Evolutionary conservation across 2,797 vertebrate species (phyloP).

Genomic region (Melanotaenia parkinsoni): DNA sequence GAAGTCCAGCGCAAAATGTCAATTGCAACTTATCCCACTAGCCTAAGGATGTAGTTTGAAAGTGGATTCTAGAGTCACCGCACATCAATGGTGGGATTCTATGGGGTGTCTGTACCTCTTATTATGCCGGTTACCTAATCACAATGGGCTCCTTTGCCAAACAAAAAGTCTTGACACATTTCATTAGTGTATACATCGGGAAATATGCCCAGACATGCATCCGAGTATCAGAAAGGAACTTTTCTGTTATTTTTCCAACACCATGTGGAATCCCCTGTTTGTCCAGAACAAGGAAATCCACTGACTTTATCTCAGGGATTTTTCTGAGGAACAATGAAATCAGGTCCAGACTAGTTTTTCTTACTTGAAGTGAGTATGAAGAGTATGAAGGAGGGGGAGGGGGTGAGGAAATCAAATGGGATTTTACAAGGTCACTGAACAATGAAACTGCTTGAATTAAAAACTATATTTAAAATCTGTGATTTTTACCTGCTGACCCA

Average conservation of each 20-base stretch:
- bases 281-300: conserved; percentile 54
- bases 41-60: conserved; percentile 82
- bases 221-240: conserved; percentile 36
- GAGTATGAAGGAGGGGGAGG: neutral
- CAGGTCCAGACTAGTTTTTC: conserved; percentile 35
- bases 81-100: conserved; percentile 76
- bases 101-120: conserved; percentile 64
- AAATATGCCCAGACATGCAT: conserved; percentile 27
- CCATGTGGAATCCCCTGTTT: conserved; percentile 52
- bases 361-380: conserved; percentile 6
- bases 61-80: conserved; percentile 82
- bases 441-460: conserved; percentile 16
- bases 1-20: conserved; percentile 86
- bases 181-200: conserved; percentile 17
- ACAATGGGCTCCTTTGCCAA: conserved; percentile 24
- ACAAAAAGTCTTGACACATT: conserved; percentile 25
- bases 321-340: conserved; percentile 60
- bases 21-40: conserved; percentile 88
- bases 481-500: conserved; percentile 16
- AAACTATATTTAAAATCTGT: conserved; percentile 2
- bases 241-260: conserved; percentile 11
- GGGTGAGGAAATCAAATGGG: conserved; percentile 48
- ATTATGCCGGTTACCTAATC: conserved; percentile 29
- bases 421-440: conserved; percentile 24
- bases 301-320: conserved; percentile 37